phyloP scores from a whole-genome alignment of 1,140 invertebrate species.

The Onthophagus taurus region DNA sequence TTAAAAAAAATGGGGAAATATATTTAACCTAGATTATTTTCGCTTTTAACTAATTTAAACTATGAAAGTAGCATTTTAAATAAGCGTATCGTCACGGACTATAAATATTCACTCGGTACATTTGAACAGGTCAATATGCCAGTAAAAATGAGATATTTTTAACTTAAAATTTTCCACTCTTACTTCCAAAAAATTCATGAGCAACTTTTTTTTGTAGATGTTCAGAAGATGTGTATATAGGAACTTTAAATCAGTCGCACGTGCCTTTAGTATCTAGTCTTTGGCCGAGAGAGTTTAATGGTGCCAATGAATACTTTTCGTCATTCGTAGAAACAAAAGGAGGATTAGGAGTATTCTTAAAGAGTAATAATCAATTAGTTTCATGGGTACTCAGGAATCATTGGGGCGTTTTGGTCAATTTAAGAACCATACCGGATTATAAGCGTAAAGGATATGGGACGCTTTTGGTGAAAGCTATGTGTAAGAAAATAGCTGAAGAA shows the following conservation, averaged over 20 bases:
- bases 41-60: no score
- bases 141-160: no score
- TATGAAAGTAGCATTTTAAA: no score
- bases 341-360: conserved; percentile 28
- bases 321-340: conserved; percentile 27
- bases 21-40: no score
- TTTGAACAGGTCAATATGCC: no score
- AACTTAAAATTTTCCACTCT: no score
- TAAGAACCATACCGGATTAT: conserved; percentile 32
- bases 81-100: no score
- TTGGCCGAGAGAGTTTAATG: conserved; percentile 29
- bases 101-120: no score
- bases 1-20: no score
- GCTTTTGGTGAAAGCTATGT: conserved; percentile 28
- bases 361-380: conserved; percentile 21
- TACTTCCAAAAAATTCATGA: no score
- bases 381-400: conserved; percentile 32
- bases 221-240: neutral
- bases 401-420: conserved; percentile 30
- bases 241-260: conserved; percentile 1
- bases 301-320: conserved; percentile 24
- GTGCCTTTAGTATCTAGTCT: conserved; percentile 5
- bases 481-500: conserved; percentile 27
- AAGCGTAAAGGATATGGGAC: conserved; percentile 34
- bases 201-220: neutral